A percentile compares a stretch with the other conserved stretches of the same genome.
Evolutionary conservation across 2,888 invertebrate genomes (phyloP).

Genomic region (Lasioglossum oenotherae): DNA sequence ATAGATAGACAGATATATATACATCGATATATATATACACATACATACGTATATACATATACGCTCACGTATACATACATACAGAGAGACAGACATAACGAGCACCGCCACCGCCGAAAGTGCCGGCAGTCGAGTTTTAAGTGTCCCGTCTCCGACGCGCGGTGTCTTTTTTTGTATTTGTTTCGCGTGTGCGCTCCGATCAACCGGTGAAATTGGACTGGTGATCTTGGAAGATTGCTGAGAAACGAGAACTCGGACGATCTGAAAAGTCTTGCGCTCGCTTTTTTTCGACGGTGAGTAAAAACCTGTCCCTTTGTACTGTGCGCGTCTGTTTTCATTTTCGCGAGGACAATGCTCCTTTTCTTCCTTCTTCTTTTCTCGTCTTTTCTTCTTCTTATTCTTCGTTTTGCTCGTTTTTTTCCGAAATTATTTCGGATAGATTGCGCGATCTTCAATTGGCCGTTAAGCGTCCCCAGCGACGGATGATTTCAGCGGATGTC

Average conservation of each 20-base stretch:
- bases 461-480: constrained; percentile 29
- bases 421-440: neutral
- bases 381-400: neutral
- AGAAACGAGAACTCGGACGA: neutral
- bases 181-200: constrained; percentile 23
- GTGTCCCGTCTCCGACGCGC: constrained; percentile 28
- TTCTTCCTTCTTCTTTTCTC: neutral
- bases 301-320: neutral
- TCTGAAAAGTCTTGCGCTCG: neutral
- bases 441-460: constrained; percentile 40
- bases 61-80: constrained; percentile 65
- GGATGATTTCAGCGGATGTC: constrained; percentile 12
- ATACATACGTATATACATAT: constrained; percentile 18
- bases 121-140: constrained; percentile 61
- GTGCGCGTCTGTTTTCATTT: constrained; percentile 2
- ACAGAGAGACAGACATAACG: constrained; percentile 19
- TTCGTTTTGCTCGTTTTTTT: neutral
- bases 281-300: constrained; percentile 12
- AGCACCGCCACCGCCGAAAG: constrained; percentile 59
- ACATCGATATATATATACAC: neutral
- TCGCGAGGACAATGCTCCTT: neutral
- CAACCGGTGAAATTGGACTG: neutral
- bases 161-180: neutral
- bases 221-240: constrained; percentile 22
- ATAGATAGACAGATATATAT: constrained; percentile 24